Base-by-base conservation (phyloP, 2,113 vertebrate genomes). In the Aleadryas rufinucha region DNA sequence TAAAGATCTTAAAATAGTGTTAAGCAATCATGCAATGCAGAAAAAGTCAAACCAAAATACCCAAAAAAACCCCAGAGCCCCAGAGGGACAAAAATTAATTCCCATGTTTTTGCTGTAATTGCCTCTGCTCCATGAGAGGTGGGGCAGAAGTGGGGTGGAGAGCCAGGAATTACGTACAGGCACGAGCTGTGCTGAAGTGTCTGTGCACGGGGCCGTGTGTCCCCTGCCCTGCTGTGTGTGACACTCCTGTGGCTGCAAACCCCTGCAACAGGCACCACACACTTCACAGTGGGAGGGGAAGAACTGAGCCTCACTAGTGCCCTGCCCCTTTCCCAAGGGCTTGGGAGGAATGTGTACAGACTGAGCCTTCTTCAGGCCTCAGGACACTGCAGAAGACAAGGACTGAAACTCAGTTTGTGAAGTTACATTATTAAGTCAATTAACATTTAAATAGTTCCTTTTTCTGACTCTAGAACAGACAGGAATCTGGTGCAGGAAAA, bases 161-260 rank as follows among this genome's bases (percentile, higher is more conserved):
- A 5, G 12, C 0, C 0, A 60, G 30, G 37, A 39, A n/a, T 53
- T n/a, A 14, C 4, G 13, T 3, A 3, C 12, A 74, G 68, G 23
- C 11, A 27, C 2, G 44, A 44, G 52, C 68, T 37, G 0, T 11
- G 39, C 16, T 1, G 1, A 22, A 42, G 4, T 27, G 50, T 31
- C 31, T 24, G 27, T 35, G 42, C 41, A 6, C 28, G 33, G 45
- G 33, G 33, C n/a, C 3, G 2, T 1, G 37, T 1, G 9, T 16
- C 17, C 39, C 24, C n/a, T 16, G 7, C 1, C 1, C 18, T 24
- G 8, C 7, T 44, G 27, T 3, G 1, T 19, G 1, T 9, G 50
- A 35, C 57, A 56, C 35, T 10, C 6, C 27, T 42, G 11, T 6
- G 4, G 14, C 57, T 37, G 57, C 61, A 75, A 15, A 37, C 22